A percentile compares a stretch with the other conserved stretches of the same genome.
Conservation (phyloP, 92 coral and sea anemone genomes). For the Parazoanthus swiftii region DNA sequence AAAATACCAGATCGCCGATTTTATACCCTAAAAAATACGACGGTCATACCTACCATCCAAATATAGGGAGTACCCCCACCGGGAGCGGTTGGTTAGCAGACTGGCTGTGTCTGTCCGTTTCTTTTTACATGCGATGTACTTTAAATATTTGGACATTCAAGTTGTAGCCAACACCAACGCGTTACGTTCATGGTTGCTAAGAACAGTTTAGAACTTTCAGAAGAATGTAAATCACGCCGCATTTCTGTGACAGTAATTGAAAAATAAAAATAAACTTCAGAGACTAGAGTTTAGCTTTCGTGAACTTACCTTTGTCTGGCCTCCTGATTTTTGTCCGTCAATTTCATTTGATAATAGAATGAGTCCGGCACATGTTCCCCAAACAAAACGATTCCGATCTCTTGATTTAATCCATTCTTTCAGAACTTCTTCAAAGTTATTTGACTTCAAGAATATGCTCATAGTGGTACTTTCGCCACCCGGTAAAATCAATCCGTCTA, state of each 20-base stretch:
- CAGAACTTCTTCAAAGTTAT: slow-evolving; percentile 65
- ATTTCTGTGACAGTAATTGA: not conserved
- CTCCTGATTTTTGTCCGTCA: slow-evolving; percentile 74
- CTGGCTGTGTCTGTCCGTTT: not conserved
- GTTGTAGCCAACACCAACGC: not conserved
- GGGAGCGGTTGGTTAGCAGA: too few species aligned
- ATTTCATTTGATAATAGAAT: slow-evolving; percentile 83
- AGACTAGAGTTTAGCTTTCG: too few species aligned
- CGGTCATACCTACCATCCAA: too few species aligned
- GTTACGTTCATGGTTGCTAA: not conserved
- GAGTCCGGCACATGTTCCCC: slow-evolving; percentile 98
- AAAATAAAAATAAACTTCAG: not conserved
- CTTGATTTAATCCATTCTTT: slow-evolving; percentile 72
- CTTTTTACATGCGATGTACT: not conserved
- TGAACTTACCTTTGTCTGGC: slow-evolving; percentile 67
- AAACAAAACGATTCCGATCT: slow-evolving; percentile 60
- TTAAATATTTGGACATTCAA: not conserved
- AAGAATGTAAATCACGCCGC: not conserved
- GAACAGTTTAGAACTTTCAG: not conserved
- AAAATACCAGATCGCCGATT: too few species aligned
- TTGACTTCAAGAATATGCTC: slow-evolving; percentile 68
- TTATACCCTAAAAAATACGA: too few species aligned
- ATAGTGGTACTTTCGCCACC: slow-evolving; percentile 97
- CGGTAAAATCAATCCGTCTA: slow-evolving; percentile 87
- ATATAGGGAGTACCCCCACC: too few species aligned